Conservation (phyloP, 23 tunicate genomes). For the Halocynthia aurantium region DNA sequence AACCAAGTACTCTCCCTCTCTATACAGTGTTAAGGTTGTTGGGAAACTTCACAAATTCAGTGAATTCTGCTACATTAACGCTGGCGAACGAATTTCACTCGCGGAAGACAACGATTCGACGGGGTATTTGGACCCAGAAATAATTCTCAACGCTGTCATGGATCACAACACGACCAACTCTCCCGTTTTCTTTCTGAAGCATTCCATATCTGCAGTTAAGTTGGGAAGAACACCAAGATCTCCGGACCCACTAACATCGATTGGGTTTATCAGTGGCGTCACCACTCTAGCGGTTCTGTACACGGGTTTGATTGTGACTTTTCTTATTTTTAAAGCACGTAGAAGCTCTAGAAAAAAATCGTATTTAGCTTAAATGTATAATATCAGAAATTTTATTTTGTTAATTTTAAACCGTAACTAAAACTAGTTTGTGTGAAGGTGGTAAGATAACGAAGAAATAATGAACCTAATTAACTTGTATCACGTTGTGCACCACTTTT, state of each 20-base stretch:
- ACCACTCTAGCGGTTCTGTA: background rate
- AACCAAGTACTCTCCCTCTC: background rate
- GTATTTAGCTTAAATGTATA: background rate
- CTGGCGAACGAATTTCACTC: background rate
- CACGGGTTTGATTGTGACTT: background rate
- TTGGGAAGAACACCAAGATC: background rate
- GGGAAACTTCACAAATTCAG: constrained; percentile 7
- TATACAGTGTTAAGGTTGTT: constrained; percentile 11
- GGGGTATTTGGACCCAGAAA: constrained; percentile 7
- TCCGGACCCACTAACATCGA: constrained; percentile 4
- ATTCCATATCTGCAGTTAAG: background rate
- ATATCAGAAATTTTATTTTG: background rate
- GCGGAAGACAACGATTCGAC: background rate
- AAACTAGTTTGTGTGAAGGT: background rate
- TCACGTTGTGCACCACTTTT: too few relatives aligned
- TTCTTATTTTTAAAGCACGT: background rate
- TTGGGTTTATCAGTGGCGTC: constrained; percentile 3
- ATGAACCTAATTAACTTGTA: too few relatives aligned
- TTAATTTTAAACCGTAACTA: background rate
- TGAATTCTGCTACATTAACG: constrained; percentile 11
- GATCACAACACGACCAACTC: constrained; percentile 9
- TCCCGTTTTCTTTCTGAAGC: constrained; percentile 10
- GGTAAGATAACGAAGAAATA: too few relatives aligned
- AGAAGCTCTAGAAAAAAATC: background rate
- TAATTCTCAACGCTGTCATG: constrained; percentile 9